Base-by-base conservation (phyloP, 2,888 invertebrate genomes). In the Machimus rusticus region DNA sequence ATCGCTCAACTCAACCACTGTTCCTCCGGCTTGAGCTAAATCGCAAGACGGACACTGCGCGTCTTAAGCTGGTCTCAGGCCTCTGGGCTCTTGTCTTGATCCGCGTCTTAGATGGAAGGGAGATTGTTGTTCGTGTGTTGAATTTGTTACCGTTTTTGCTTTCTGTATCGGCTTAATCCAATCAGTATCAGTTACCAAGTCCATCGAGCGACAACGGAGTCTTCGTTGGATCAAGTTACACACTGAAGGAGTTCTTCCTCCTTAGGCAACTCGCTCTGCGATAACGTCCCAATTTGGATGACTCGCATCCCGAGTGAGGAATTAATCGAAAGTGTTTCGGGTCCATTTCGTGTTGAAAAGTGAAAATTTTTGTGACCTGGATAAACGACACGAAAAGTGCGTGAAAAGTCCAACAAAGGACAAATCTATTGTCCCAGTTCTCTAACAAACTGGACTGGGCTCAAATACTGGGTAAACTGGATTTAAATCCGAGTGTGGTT, bases 181-280 rank as follows among this genome's bases (percentile, higher is more conserved):
- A 89, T 92, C 91, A 92, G 92, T 92, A 91, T 91, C 92, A 92
- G 91, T 92, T 91, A 91, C 91, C 91, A 90, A 91, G 92, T 91
- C 91, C 91, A 92, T 90, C 91, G 91, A 91, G 91, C 91, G 91
- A 92, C 92, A 91, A 90, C 91, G 90, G 88, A 90, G 89, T 89
- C 90, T 90, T 91, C 90, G 90, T 28, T 85, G 85, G 85, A 46
- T 85, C 46, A 74, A 85, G 43, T 74, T 74, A 39, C 74, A 31
- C 66, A 57, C 12, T 28, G n/a, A 28, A 74, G 16, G n/a, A 66
- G 16, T 74, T 85, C 55, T 74, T 74, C 74, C 46, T 74, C 23
- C 43, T 74, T 28, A 28, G 46, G 14, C 28, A 39, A 31, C 28
- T 85, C 74, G 39, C 51, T 46, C 16, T 85, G 19, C 66, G 74